These are phyloP conservation scores for Euphonia xanthogaster DNA, from an alignment of 2,797 vertebrate genomes.

Conservation along the genomic window DNA sequence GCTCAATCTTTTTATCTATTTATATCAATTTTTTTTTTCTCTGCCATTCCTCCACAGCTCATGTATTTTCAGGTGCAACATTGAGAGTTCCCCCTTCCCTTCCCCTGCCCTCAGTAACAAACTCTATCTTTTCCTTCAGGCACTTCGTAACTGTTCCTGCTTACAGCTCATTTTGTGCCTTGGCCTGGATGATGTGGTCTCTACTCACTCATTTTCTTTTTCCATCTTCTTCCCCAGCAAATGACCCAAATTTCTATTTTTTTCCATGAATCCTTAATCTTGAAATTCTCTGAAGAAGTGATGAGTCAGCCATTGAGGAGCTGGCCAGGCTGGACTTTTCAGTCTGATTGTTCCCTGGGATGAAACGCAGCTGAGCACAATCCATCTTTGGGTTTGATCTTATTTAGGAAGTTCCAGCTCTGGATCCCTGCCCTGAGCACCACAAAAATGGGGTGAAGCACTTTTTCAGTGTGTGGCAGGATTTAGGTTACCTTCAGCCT, in stretches of 20 bases:
- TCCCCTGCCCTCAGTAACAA: background rate
- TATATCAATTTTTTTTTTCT: background rate
- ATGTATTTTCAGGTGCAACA: background rate
- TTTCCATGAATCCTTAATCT: background rate
- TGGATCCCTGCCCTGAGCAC: background rate
- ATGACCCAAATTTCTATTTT: background rate
- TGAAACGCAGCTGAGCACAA: background rate
- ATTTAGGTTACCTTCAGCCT: background rate
- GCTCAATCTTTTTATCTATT: background rate
- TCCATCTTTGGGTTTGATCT: background rate
- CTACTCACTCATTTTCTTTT: background rate
- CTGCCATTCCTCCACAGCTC: background rate
- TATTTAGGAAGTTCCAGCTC: background rate
- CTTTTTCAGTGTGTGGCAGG: background rate
- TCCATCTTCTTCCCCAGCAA: background rate
- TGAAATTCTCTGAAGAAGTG: background rate
- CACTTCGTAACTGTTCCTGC: background rate
- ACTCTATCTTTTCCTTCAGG: background rate
- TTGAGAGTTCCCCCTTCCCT: background rate
- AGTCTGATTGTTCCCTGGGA: background rate
- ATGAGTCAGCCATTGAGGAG: background rate
- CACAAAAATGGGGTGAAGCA: background rate
- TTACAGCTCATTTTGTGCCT: background rate
- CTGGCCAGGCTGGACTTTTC: background rate
- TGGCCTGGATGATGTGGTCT: background rate